Conservation (phyloP, 2,113 vertebrate species). For the Rhegmatorhina hoffmannsi region DNA sequence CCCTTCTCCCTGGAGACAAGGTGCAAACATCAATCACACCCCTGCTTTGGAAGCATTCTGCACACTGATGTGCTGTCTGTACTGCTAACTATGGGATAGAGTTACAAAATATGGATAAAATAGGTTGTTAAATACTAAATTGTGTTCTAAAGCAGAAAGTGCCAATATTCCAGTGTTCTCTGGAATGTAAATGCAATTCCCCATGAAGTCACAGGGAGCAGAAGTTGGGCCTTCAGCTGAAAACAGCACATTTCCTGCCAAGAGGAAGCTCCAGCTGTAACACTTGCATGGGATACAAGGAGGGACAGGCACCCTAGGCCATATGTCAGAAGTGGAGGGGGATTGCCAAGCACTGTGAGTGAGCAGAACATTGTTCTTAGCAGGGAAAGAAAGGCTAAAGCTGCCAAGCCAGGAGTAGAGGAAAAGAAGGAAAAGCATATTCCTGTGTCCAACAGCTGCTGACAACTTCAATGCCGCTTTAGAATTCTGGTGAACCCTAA, state of each 20-base stretch:
- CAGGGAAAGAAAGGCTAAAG: not conserved
- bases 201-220: not conserved
- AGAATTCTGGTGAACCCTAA: not conserved
- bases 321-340: not conserved
- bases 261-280: not conserved
- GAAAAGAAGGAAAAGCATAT: not conserved
- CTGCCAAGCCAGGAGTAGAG: not conserved
- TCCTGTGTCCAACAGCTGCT: not conserved
- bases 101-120: accelerated
- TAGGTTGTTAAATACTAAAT: not conserved
- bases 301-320: not conserved
- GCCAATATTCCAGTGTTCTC: not conserved
- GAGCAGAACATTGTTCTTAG: not conserved
- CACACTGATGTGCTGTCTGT: not conserved
- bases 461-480: not conserved
- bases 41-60: not conserved
- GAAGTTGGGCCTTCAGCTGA: not conserved
- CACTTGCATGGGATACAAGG: accelerated
- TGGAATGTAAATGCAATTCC: not conserved
- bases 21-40: not conserved
- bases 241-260: not conserved
- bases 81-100: not conserved
- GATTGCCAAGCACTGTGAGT: not conserved
- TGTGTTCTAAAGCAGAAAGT: not conserved
- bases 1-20: not conserved